phyloP scores from a whole-genome alignment of 2,888 invertebrate genomes.

The Anarsia innoxiella region DNA sequence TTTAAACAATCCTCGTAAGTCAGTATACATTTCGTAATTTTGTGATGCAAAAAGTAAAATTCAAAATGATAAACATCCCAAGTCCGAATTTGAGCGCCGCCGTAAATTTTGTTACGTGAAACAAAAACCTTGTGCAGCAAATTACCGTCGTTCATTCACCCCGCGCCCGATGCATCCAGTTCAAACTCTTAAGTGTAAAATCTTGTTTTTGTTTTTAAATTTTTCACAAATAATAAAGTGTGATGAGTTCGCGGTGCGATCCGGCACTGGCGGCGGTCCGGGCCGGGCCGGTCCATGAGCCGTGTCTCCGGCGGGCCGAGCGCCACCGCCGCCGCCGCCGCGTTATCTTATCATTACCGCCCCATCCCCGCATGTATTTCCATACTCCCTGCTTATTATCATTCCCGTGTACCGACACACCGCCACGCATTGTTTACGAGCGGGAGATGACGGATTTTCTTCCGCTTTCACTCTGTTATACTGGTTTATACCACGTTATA shows the following conservation, averaged over 20 bases:
- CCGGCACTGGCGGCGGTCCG: constrained; percentile 2
- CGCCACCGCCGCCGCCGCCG: constrained; percentile 37
- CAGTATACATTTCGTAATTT: neutral
- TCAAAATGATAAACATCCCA: too few species aligned
- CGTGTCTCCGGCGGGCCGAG: constrained; percentile 69
- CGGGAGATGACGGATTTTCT: constrained; percentile 70
- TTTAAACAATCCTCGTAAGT: neutral
- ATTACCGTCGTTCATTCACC: constrained; percentile 27
- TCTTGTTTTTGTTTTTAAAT: constrained; percentile 46
- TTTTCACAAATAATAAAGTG: constrained; percentile 35
- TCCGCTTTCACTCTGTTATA: constrained; percentile 48
- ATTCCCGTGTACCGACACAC: constrained; percentile 54
- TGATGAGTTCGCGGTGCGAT: constrained; percentile 5
- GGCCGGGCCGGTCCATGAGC: constrained; percentile 21
- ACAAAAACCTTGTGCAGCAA: constrained; percentile 6
- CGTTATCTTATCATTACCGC: constrained; percentile 67
- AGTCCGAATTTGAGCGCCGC: neutral
- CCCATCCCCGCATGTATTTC: constrained; percentile 64
- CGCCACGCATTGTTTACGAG: constrained; percentile 60
- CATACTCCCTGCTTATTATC: constrained; percentile 68
- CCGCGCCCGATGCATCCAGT: constrained; percentile 25
- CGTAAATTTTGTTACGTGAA: constrained; percentile 1
- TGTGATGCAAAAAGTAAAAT: too few species aligned
- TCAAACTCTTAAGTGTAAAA: constrained; percentile 41
- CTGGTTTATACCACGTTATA: constrained; percentile 20